Percentiles rank a stretch among this genome's conserved stretches.
Evolutionary conservation across 2,113 vertebrate species (phyloP).

Genomic region (Hoplias malabaricus): DNA sequence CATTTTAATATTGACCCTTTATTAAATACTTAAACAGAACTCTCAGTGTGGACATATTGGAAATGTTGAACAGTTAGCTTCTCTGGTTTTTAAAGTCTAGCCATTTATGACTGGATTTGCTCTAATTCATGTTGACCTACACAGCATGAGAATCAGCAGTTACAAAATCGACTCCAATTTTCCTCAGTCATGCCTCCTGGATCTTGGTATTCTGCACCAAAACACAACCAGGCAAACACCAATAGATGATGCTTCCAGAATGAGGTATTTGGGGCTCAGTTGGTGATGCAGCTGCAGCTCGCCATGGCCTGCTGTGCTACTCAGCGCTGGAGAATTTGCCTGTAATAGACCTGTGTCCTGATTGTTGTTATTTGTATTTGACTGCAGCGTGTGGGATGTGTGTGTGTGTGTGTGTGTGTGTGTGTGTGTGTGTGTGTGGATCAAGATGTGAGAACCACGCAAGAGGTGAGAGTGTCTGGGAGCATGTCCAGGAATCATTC

Average conservation of each 20-base stretch:
- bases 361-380: conserved; percentile 35
- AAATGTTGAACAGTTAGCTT: not conserved
- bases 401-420: too few relatives aligned
- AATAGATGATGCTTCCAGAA: conserved; percentile 30
- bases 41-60: not conserved
- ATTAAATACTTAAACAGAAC: not conserved
- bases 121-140: not conserved
- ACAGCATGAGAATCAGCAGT: not conserved
- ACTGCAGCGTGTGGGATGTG: not conserved
- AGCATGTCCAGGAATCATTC: conserved; percentile 22
- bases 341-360: conserved; percentile 23
- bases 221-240: not conserved
- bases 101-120: not conserved
- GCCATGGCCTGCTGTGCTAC: conserved; percentile 18
- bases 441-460: not conserved
- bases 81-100: not conserved
- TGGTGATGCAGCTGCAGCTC: conserved; percentile 26
- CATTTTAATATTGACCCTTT: not conserved
- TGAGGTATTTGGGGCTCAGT: conserved; percentile 34
- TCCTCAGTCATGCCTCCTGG: not conserved
- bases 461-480: conserved; percentile 25
- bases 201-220: not conserved
- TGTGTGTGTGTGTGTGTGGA: not conserved
- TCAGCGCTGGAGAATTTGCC: conserved; percentile 41
- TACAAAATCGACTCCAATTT: not conserved